Conservation (phyloP, 2,113 vertebrate species). For the Morphnarchus princeps region DNA sequence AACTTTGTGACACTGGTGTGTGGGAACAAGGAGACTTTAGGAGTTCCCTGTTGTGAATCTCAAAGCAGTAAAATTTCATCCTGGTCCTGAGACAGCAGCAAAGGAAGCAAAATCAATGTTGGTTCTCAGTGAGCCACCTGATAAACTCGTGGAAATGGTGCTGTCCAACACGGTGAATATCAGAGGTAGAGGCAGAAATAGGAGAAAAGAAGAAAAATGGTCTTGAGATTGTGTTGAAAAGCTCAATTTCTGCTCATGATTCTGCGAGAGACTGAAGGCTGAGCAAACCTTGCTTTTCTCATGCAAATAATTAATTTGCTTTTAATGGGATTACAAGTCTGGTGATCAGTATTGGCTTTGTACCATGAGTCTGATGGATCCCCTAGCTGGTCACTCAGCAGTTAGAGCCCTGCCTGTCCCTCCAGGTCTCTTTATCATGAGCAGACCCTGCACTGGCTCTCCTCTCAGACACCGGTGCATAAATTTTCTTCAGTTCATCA, state of each 20-base stretch:
- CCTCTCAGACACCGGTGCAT: neutral
- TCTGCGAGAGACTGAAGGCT: neutral
- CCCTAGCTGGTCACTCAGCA: neutral
- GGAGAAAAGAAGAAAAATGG: neutral
- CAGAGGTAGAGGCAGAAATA: neutral
- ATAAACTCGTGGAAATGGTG: neutral
- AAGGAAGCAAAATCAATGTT: neutral
- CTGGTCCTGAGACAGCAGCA: neutral
- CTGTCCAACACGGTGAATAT: accelerated
- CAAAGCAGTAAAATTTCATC: neutral
- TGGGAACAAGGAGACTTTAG: neutral
- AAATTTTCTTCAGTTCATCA: neutral
- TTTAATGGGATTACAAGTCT: neutral
- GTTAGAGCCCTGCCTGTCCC: neutral
- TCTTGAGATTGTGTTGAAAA: neutral
- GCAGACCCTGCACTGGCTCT: neutral
- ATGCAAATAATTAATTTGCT: neutral
- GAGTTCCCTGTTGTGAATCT: neutral
- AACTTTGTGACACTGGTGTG: neutral
- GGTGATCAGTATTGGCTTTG: neutral
- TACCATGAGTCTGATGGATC: neutral
- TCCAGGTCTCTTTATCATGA: neutral
- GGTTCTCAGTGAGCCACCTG: neutral
- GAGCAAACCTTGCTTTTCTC: neutral
- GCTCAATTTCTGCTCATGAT: neutral